Evolutionary conservation across 2,113 vertebrate genomes (phyloP).

Genomic region (Saguinus midas): DNA sequence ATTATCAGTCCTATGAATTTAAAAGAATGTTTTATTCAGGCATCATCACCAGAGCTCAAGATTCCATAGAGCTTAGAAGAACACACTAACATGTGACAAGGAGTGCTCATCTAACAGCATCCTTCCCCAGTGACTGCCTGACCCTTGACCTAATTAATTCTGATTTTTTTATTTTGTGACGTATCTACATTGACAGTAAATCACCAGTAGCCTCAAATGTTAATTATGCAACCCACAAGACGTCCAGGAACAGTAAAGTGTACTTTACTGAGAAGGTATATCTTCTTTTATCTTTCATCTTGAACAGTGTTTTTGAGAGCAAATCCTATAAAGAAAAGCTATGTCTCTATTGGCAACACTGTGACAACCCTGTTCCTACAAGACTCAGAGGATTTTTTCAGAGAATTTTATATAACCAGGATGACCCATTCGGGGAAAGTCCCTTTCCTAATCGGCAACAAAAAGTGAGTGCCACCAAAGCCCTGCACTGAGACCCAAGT

Average conservation of each 20-base stretch:
- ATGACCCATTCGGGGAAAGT: slow-evolving; percentile 47
- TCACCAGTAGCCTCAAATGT: slow-evolving; percentile 63
- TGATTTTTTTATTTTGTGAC: slow-evolving; percentile 67
- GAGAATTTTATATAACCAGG: slow-evolving; percentile 29
- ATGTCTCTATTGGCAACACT: slow-evolving; percentile 52
- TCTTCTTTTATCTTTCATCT: slow-evolving; percentile 58
- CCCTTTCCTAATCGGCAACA: slow-evolving; percentile 63
- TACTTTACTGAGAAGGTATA: neutral
- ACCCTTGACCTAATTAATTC: slow-evolving; percentile 66
- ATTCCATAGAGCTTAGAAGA: neutral
- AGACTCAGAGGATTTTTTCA: slow-evolving; percentile 61
- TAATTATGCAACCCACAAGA: slow-evolving; percentile 57
- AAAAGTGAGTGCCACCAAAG: slow-evolving; percentile 44
- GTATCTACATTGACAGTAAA: slow-evolving; percentile 71
- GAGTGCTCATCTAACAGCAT: slow-evolving; percentile 18
- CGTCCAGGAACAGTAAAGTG: slow-evolving; percentile 52
- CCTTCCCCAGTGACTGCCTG: slow-evolving; percentile 44
- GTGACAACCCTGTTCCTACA: slow-evolving; percentile 53
- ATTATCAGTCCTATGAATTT: slow-evolving; percentile 77
- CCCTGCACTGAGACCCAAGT: neutral
- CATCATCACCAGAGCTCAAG: slow-evolving; percentile 66
- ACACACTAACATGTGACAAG: slow-evolving; percentile 61
- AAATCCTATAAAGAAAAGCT: slow-evolving; percentile 58
- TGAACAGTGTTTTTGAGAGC: slow-evolving; percentile 60
- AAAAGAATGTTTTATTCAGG: slow-evolving; percentile 71